Evolutionary conservation across 2,797 vertebrate species (phyloP).

Genomic region (Sebastes wilsoni): DNA sequence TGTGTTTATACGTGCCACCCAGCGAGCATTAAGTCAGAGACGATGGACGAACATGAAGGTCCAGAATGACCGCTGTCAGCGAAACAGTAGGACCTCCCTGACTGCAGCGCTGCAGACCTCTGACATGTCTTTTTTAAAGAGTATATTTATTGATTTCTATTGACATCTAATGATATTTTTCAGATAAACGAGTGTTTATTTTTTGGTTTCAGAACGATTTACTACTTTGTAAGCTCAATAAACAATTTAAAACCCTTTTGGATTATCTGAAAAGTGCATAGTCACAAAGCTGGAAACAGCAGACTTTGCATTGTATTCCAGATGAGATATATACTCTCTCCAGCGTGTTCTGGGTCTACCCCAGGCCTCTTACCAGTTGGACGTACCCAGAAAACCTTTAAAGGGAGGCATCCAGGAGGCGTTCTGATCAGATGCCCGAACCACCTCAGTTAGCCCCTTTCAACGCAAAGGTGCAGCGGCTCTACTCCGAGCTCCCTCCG

Average conservation of each 20-base stretch:
- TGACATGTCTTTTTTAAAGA: neutral
- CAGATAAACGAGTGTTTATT: rapidly evolving
- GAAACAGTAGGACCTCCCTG: neutral
- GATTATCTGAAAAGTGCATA: neutral
- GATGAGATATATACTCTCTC: no score
- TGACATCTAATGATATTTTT: no score
- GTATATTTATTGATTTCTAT: no score
- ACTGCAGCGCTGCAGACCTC: neutral
- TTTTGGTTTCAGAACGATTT: neutral
- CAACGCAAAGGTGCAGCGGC: rapidly evolving
- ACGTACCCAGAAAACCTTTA: no score
- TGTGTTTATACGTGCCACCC: constrained; percentile 23
- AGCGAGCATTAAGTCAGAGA: neutral
- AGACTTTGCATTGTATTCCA: no score
- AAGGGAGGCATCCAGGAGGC: no score
- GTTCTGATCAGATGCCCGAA: no score
- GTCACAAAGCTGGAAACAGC: neutral
- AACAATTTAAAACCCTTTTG: neutral
- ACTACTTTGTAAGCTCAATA: neutral
- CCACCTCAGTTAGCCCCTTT: no score
- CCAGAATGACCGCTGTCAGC: neutral
- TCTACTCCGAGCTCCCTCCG: no score
- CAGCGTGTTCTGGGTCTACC: no score
- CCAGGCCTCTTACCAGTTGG: no score
- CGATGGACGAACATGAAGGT: neutral